Evolutionary conservation across 2,797 vertebrate species (phyloP).

Genomic region (Echeneis naucrates): DNA sequence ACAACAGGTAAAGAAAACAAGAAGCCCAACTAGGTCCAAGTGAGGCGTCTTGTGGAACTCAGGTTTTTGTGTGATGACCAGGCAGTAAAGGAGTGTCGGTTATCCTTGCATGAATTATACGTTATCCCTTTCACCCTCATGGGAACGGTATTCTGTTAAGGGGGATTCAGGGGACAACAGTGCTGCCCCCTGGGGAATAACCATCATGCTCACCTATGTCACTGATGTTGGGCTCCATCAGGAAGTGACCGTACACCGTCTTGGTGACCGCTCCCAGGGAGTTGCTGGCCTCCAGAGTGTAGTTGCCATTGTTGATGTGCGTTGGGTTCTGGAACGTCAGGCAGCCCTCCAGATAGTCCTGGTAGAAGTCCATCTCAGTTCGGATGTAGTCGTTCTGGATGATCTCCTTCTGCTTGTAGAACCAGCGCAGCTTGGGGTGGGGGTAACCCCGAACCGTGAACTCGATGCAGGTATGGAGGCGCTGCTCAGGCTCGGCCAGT

Average conservation of each 20-base stretch:
- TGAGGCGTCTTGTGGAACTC: conserved; percentile 37
- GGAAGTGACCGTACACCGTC: conserved; percentile 94
- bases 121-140: conserved; percentile 14
- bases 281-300: conserved; percentile 95
- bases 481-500: conserved; percentile 91
- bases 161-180: conserved; percentile 29
- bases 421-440: conserved; percentile 92
- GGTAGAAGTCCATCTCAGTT: conserved; percentile 91
- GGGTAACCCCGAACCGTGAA: conserved; percentile 96
- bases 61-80: background rate
- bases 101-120: conserved; percentile 14
- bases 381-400: conserved; percentile 89
- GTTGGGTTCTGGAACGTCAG: conserved; percentile 96
- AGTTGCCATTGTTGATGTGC: conserved; percentile 98
- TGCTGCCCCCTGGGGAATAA: conserved; percentile 1
- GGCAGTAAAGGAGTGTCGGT: conserved; percentile 22
- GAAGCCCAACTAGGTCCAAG: conserved; percentile 36
- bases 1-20: conserved; percentile 30
- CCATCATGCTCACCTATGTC: conserved; percentile 63
- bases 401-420: conserved; percentile 89
- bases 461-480: conserved; percentile 95
- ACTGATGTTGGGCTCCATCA: conserved; percentile 87
- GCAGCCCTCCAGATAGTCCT: conserved; percentile 94
- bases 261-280: conserved; percentile 90
- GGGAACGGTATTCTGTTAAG: conserved; percentile 1